phyloP scores from a whole-genome alignment of 1,140 invertebrate genomes.

The Varroa destructor region DNA sequence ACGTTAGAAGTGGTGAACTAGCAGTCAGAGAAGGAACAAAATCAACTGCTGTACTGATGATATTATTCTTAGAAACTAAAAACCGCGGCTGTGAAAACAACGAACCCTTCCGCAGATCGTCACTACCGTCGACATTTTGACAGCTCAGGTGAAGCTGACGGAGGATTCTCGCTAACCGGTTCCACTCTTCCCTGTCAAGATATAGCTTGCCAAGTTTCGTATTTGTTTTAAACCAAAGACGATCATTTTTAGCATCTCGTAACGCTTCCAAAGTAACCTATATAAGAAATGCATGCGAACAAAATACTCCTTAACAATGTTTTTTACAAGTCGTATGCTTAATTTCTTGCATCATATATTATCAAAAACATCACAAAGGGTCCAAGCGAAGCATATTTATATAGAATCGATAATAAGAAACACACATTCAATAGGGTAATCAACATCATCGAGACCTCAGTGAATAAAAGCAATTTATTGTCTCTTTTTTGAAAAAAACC shows the following conservation, averaged over 20 bases:
- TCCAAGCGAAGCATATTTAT: too few species aligned
- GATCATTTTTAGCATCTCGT: conserved; percentile 96
- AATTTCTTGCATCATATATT: too few species aligned
- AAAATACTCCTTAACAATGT: too few species aligned
- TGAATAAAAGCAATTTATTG: too few species aligned
- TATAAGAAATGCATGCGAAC: too few species aligned
- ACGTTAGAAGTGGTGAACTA: background rate
- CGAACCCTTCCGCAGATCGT: conserved; percentile 77
- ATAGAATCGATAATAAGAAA: too few species aligned
- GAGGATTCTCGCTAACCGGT: conserved; percentile 84
- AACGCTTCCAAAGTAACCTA: conserved; percentile 85
- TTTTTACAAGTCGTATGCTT: too few species aligned
- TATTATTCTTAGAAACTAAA: too few species aligned
- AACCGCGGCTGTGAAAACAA: background rate
- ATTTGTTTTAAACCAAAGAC: conserved; percentile 99
- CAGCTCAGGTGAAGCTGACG: conserved; percentile 95
- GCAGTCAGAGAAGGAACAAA: background rate
- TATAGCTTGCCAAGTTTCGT: conserved; percentile 95
- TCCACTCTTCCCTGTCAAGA: conserved; percentile 88
- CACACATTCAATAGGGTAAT: too few species aligned
- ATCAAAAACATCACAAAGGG: too few species aligned
- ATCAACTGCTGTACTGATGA: background rate
- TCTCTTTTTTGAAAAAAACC: too few species aligned
- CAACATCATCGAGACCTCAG: too few species aligned
- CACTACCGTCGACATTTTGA: conserved; percentile 97